These are phyloP conservation scores for Pogonocherus hispidulus DNA, from an alignment of 2,888 invertebrate species.

Conservation along the genomic window DNA sequence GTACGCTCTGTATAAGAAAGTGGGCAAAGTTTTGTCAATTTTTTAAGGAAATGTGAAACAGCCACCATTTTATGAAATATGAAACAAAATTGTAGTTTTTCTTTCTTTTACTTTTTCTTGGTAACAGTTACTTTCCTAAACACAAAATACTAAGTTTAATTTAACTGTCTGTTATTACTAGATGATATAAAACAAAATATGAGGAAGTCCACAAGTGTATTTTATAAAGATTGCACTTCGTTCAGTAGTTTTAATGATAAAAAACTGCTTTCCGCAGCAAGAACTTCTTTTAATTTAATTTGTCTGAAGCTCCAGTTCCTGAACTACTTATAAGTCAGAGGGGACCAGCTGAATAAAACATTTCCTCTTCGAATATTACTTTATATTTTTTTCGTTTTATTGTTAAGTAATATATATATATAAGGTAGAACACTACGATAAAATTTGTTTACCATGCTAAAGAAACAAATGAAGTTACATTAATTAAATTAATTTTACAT, in stretches of 20 bases:
- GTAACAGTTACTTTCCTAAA: background rate
- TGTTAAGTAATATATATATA: too few species aligned
- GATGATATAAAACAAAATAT: too few species aligned
- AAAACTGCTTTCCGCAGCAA: background rate
- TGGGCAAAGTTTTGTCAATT: too few species aligned
- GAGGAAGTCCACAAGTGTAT: conserved; percentile 7
- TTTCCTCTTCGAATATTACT: too few species aligned
- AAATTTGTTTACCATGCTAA: too few species aligned
- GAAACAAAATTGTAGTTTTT: background rate
- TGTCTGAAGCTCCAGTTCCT: background rate
- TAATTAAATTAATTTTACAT: too few species aligned
- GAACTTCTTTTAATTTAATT: background rate
- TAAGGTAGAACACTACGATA: too few species aligned
- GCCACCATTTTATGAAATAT: background rate
- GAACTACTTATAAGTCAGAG: background rate
- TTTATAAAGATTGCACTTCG: conserved; percentile 10
- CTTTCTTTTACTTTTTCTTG: background rate
- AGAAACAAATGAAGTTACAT: too few species aligned
- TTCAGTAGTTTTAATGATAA: background rate
- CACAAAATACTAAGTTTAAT: background rate
- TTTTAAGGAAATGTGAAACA: background rate
- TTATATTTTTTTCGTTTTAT: too few species aligned
- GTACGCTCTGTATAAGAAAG: too few species aligned
- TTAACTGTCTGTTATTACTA: background rate
- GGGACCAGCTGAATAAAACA: background rate